A percentile compares a stretch with the other conserved stretches of the same genome.
phyloP scores from a whole-genome alignment of 1,140 invertebrate species.

The Anagrus nilaparvatae region DNA sequence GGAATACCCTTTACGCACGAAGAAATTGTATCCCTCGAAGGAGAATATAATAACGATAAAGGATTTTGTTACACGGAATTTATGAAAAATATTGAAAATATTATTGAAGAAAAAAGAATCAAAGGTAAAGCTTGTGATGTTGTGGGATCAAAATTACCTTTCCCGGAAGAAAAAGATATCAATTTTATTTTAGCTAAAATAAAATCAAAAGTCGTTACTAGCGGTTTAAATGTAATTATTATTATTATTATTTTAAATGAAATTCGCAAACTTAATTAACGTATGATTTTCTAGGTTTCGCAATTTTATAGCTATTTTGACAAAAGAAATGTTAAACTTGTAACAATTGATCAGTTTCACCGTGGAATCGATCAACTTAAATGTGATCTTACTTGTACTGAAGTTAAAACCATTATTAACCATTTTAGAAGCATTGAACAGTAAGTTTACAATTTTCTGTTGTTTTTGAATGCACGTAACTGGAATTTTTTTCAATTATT shows the following conservation, averaged over 20 bases:
- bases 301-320: slow-evolving; percentile 57
- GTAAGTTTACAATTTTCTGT: slow-evolving; percentile 16
- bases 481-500: no score
- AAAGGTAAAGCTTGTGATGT: no score
- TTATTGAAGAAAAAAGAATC: slow-evolving; percentile 25
- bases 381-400: slow-evolving; percentile 48
- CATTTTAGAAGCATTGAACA: slow-evolving; percentile 40
- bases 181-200: slow-evolving; percentile 58
- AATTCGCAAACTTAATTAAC: background rate
- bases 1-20: slow-evolving; percentile 50
- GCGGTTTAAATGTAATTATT: slow-evolving; percentile 46
- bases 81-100: slow-evolving; percentile 46
- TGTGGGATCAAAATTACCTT: slow-evolving; percentile 9
- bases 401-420: slow-evolving; percentile 51
- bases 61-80: slow-evolving; percentile 61
- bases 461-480: background rate
- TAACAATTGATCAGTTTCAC: slow-evolving; percentile 52
- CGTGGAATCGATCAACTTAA: slow-evolving; percentile 49
- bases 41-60: slow-evolving; percentile 54
- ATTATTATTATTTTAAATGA: background rate
- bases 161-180: slow-evolving; percentile 47
- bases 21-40: slow-evolving; percentile 55
- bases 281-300: slow-evolving; percentile 17
- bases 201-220: slow-evolving; percentile 57
- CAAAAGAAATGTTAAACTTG: slow-evolving; percentile 45